Evolutionary conservation across 2,888 invertebrate species (phyloP).

Genomic region (Phrixothrix hirtus): DNA sequence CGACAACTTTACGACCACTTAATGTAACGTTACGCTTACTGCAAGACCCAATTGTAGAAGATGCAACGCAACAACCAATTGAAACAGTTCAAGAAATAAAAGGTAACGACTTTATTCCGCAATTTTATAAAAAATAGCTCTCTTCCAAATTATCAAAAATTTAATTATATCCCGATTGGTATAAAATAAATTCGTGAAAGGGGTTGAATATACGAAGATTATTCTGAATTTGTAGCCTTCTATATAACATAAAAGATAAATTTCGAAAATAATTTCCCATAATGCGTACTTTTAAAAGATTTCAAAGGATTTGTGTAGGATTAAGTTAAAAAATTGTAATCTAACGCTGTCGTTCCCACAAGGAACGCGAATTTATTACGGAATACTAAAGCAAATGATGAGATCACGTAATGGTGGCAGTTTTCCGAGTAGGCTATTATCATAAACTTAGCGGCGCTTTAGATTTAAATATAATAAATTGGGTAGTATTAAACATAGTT

Average conservation of each 20-base stretch:
- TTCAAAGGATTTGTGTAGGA: conserved; percentile 13
- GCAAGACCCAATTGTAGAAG: conserved; percentile 40
- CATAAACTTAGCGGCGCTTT: conserved; percentile 9
- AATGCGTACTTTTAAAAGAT: conserved; percentile 9
- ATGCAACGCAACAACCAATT: conserved; percentile 40
- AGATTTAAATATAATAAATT: conserved; percentile 6
- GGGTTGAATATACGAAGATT: no score
- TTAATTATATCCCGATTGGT: conserved; percentile 3
- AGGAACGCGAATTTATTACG: conserved; percentile 19
- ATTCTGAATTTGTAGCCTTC: conserved; percentile 17
- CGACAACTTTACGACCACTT: conserved; percentile 57
- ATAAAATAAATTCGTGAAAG: no score
- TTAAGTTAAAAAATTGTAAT: conserved; percentile 22
- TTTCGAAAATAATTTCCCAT: conserved; percentile 16
- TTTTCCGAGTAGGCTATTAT: conserved; percentile 9
- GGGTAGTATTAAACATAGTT: conserved; percentile 2
- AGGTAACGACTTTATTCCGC: conserved; percentile 41
- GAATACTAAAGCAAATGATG: conserved; percentile 13
- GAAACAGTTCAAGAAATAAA: conserved; percentile 52
- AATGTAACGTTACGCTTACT: conserved; percentile 64
- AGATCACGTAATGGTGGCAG: conserved; percentile 16
- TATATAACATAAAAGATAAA: conserved; percentile 19
- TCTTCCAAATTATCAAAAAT: neutral
- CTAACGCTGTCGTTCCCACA: conserved; percentile 9
- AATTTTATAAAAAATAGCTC: neutral